Base-by-base conservation (phyloP, 1,140 invertebrate genomes). In the Orussus abietinus region DNA sequence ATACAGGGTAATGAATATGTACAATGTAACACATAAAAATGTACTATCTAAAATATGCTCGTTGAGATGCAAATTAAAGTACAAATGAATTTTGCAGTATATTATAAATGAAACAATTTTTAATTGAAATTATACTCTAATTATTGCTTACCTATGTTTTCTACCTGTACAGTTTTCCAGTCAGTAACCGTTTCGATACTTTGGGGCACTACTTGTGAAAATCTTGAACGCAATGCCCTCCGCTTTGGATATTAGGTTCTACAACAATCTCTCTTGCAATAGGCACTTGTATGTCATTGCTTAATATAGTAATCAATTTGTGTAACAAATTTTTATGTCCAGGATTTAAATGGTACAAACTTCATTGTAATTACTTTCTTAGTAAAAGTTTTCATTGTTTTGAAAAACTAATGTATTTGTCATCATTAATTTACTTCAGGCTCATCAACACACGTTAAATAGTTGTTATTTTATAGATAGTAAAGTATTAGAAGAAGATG, bases 211-310 rank as follows among this genome's bases (percentile, higher is more conserved):
- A 66, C 48, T 41, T 59, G 53, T 0, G 71, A 72, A 39, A 73
- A 72, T 39, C 67, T 59, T 4, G 68, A 58, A n/a, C 46, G 53
- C 0, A 42, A 51, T 28, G 50, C 51, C 17, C 39, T 57, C 18
- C 35, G 52, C 25, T 47, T 45, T 4, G 35, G n/a, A n/a, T 49
- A 39, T 55, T 59, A n/a, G 38, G 43, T 10, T 74, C 75, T 14
- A 76, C 69, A 4, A 75, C 42, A 14, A 83, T 81, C 41, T 84
- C 78, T 62, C 82, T 85, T 0, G 88, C 84, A 5, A 88, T 77
- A 1, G 85, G n/a, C n/a, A n/a, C n/a, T n/a, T n/a, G n/a, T n/a
- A n/a, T n/a, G 22, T 7, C 6, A 25, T 7, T 25, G 6, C n/a
- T 25, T 25, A 25, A 7, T 25, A 25, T 6, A 6, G n/a, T 25